Base-by-base conservation (phyloP, 2,888 invertebrate species). In the Plagodis dolabraria region DNA sequence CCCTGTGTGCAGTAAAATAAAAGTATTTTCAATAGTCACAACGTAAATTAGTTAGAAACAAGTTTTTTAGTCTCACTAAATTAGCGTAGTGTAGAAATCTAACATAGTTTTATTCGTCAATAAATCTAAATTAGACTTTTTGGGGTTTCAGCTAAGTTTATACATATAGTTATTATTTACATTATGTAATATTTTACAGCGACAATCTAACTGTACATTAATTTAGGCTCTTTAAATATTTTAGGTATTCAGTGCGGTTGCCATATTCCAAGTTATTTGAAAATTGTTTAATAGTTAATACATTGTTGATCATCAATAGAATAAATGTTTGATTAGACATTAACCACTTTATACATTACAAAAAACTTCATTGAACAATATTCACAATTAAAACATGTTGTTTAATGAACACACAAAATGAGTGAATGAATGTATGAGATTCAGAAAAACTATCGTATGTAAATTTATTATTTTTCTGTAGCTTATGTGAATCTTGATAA, bases 1-100 rank as follows among this genome's bases (percentile, higher is more conserved):
- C 80, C 79, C 81, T 79, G 79, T 79, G 74, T 70, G 71, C 71
- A 67, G 65, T 63, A 69, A 66, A 70, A 70, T 67, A 63, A 68
- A 64, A 51, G 47, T 35, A 35, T 42, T 42, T 9, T 48, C 40
- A 36, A 38, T 59, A 47, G 60, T 62, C 66, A 61, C 60, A 48
- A 55, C 53, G 40, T 40, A 22, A 22, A 22, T 53, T 47, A 52
- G 48, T 34, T 33, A 55, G 9, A 51, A 56, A 53, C 33, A 6
- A 7, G 11, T 8, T 33, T 43, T 51, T 55, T 44, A 43, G 47
- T 54, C 54, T 51, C 42, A 52, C 51, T 57, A 68, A 51, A 52
- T 42, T 49, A 57, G 47, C 51, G 8, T 54, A 61, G 48, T n/a
- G 53, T 55, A 46, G 46, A 63, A 57, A 50, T 44, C 51, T 59